Percentiles rank a stretch among this genome's conserved stretches.
Evolutionary conservation across 1,140 invertebrate genomes (phyloP).

Genomic region (Aphidius gifuensis): DNA sequence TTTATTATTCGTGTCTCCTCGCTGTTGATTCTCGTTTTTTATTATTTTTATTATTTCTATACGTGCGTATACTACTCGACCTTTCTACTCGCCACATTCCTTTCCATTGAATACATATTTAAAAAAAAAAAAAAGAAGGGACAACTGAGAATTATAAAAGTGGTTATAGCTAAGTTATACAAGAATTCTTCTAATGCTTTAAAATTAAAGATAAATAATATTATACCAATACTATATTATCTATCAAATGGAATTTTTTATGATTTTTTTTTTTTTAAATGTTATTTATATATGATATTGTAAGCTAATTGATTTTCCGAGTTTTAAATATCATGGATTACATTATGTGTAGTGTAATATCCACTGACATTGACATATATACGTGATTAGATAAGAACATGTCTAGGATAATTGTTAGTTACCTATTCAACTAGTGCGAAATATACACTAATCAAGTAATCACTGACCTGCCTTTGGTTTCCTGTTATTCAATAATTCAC

Average conservation of each 20-base stretch:
- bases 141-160: too few relatives aligned
- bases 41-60: conserved; percentile 6
- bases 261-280: too few relatives aligned
- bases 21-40: not conserved
- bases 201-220: not conserved
- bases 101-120: too few relatives aligned
- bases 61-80: not conserved
- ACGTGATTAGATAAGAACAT: conserved; percentile 5
- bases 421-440: not conserved
- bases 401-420: not conserved
- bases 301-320: conserved; percentile 10
- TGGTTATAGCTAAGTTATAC: not conserved
- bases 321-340: not conserved
- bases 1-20: conserved; percentile 1
- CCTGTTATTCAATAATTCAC: conserved; percentile 8
- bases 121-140: too few relatives aligned
- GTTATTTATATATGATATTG: not conserved
- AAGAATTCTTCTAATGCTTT: not conserved
- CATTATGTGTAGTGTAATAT: conserved; percentile 3
- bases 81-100: too few relatives aligned
- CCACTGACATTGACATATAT: conserved; percentile 8
- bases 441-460: not conserved
- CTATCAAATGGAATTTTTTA: not conserved
- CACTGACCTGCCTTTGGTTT: conserved; percentile 12
- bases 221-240: not conserved